A percentile compares a stretch with the other conserved stretches of the same genome.
Conservation (phyloP, 2,113 vertebrate genomes). For the Plecotus auritus region DNA sequence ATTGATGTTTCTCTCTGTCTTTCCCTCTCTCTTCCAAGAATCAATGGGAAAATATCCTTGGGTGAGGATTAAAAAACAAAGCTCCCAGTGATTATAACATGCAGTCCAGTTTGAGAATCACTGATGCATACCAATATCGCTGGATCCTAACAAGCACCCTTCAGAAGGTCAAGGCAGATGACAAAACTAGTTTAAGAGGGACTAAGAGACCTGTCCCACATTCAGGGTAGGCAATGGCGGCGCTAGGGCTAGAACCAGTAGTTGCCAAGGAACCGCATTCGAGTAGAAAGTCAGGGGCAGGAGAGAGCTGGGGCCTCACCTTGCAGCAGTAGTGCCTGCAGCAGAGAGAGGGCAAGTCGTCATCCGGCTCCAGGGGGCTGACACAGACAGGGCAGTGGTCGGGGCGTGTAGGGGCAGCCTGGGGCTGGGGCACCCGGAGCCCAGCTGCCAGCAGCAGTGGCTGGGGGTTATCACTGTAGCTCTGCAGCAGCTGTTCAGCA, state of each 20-base stretch:
- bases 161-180: neutral
- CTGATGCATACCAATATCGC: neutral
- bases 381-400: conserved; percentile 91
- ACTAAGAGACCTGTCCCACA: neutral
- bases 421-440: conserved; percentile 83
- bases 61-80: neutral
- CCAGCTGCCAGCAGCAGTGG: conserved; percentile 86
- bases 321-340: conserved; percentile 96
- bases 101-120: neutral
- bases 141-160: neutral
- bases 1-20: too few species aligned
- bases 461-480: conserved; percentile 88
- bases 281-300: neutral
- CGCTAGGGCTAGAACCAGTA: neutral
- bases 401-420: conserved; percentile 70
- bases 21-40: too few species aligned
- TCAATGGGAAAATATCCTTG: too few species aligned
- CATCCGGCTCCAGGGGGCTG: conserved; percentile 76
- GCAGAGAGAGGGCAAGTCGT: conserved; percentile 86
- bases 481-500: conserved; percentile 91
- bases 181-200: neutral
- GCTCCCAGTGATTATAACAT: neutral
- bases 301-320: conserved; percentile 76
- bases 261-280: fast-evolving
- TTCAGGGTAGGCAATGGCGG: neutral